These are phyloP conservation scores for Neria commutata DNA, from an alignment of 2,888 invertebrate genomes.

Conservation along the genomic window DNA sequence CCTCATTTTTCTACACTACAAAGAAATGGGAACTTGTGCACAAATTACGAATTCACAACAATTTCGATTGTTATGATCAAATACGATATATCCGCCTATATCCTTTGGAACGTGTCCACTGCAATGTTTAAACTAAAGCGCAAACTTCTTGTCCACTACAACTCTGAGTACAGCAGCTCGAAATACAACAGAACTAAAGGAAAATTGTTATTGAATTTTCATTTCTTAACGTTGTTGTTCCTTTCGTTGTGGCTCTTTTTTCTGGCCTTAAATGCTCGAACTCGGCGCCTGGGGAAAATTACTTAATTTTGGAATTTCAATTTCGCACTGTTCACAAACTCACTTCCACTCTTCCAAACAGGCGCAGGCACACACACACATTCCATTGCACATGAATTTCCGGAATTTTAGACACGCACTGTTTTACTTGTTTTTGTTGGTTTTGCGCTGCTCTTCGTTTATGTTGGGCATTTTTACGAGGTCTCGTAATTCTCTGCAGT, in stretches of 20 bases:
- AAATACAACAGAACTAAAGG: not conserved
- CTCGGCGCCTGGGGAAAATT: slow-evolving; percentile 45
- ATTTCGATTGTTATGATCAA: too few relatives aligned
- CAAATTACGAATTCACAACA: too few relatives aligned
- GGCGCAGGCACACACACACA: slow-evolving; percentile 2
- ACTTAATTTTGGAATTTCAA: slow-evolving; percentile 54
- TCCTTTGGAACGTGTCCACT: too few relatives aligned
- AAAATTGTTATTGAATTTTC: too few relatives aligned
- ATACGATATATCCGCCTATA: too few relatives aligned
- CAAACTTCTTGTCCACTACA: too few relatives aligned
- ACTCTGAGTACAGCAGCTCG: too few relatives aligned
- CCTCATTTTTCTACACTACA: too few relatives aligned
- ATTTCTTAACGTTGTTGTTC: slow-evolving; percentile 29
- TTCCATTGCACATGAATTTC: slow-evolving; percentile 48
- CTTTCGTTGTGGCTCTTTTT: slow-evolving; percentile 36
- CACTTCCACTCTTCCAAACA: not conserved
- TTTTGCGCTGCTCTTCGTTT: slow-evolving; percentile 9
- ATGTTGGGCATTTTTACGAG: slow-evolving; percentile 26
- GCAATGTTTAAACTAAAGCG: too few relatives aligned
- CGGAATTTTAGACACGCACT: slow-evolving; percentile 54
- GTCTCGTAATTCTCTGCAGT: slow-evolving; percentile 8
- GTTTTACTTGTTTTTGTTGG: slow-evolving; percentile 31
- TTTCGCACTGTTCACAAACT: slow-evolving; percentile 46
- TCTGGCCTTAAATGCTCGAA: slow-evolving; percentile 36
- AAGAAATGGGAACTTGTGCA: too few relatives aligned